A percentile compares a stretch with the other conserved stretches of the same genome.
Conservation (phyloP, 1,140 invertebrate genomes). For the Cryptotermes secundus region DNA sequence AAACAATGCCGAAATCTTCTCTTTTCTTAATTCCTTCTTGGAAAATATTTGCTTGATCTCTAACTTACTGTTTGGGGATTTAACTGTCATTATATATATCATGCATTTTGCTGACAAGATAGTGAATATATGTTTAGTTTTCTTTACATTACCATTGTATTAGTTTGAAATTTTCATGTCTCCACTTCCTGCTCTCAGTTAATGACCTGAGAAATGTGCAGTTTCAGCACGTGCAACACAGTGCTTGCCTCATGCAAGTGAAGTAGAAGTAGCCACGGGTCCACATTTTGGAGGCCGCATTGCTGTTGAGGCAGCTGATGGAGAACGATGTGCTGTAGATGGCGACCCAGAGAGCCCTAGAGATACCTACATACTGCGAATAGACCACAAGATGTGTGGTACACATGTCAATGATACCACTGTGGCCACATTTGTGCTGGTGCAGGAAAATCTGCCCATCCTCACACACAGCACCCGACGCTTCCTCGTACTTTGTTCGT, state of each 20-base stretch:
- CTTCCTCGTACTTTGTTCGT: constrained; percentile 76
- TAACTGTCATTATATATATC: too few species aligned
- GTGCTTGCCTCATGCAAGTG: constrained; percentile 71
- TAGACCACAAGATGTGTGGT: constrained; percentile 73
- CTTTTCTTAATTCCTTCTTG: too few species aligned
- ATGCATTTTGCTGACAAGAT: too few species aligned
- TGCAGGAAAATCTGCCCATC: constrained; percentile 77
- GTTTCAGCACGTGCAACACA: constrained; percentile 75
- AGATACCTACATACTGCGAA: constrained; percentile 69
- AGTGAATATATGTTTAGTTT: too few species aligned
- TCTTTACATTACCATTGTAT: too few species aligned
- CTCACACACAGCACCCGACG: constrained; percentile 75
- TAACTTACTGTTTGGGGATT: too few species aligned
- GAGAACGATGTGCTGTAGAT: constrained; percentile 43
- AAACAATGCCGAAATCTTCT: too few species aligned
- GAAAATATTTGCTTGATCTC: too few species aligned
- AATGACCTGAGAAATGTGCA: constrained; percentile 42
- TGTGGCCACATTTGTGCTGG: constrained; percentile 74
- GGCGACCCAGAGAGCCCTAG: constrained; percentile 57
- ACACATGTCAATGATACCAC: constrained; percentile 70
- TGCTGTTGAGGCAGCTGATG: constrained; percentile 61
- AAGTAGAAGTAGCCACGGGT: constrained; percentile 77
- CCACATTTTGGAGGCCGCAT: constrained; percentile 74
- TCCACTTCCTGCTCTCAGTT: not conserved
- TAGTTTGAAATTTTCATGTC: too few species aligned